A percentile compares a stretch with the other conserved stretches of the same genome.
These are phyloP conservation scores for Notocelia uddmanniana DNA, from an alignment of 2,888 invertebrate species.

Conservation along the genomic window DNA sequence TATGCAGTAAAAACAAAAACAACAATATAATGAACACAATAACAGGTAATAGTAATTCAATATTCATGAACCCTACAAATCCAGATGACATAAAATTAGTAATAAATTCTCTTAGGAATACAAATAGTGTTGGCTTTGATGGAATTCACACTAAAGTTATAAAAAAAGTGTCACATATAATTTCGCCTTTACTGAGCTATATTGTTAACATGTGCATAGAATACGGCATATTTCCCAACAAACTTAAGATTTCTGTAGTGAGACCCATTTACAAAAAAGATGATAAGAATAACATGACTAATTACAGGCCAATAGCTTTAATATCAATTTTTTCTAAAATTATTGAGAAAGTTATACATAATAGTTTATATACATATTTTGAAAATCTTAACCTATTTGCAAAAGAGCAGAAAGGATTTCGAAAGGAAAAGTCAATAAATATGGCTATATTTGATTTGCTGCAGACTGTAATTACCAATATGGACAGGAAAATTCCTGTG, in stretches of 20 bases:
- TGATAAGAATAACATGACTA: constrained; percentile 24
- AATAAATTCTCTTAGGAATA: constrained; percentile 24
- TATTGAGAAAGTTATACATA: not conserved
- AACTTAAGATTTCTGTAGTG: constrained; percentile 30
- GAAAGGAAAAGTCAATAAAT: constrained; percentile 29
- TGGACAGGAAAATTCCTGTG: constrained; percentile 42
- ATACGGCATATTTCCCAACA: constrained; percentile 36
- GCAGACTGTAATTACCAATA: not conserved
- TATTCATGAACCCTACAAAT: constrained; percentile 29
- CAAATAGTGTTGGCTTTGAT: constrained; percentile 20
- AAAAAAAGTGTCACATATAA: constrained; percentile 8
- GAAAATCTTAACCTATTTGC: not conserved
- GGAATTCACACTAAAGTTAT: not conserved
- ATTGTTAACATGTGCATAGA: constrained; percentile 29
- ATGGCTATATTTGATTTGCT: constrained; percentile 30
- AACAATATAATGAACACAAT: not conserved
- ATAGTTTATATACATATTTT: not conserved
- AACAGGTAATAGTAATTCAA: constrained; percentile 11
- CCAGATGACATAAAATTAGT: constrained; percentile 17
- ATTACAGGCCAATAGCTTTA: constrained; percentile 26
- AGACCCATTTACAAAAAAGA: constrained; percentile 43
- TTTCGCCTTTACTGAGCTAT: constrained; percentile 19
- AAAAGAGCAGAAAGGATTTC: constrained; percentile 19
- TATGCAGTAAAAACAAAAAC: not conserved
- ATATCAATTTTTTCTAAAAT: not conserved